Evolutionary conservation across 2,113 vertebrate genomes (phyloP), one percentile per base, ranked within the genome.

Genomic region (Elaphurus davidianus): DNA sequence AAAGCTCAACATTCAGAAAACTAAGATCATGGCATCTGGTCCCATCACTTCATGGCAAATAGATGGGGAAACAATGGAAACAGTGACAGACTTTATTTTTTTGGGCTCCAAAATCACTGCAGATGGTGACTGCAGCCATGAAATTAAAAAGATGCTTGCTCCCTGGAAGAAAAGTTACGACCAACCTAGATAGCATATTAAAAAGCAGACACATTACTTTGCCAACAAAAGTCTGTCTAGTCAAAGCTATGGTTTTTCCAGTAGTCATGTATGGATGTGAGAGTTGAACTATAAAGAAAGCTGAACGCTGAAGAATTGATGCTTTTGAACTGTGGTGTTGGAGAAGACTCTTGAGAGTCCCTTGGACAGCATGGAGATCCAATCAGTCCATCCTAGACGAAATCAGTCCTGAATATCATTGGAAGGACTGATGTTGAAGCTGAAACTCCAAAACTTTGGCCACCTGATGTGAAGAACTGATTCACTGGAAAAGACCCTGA

Each of bases 321-420:
- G 64, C n/a, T 71, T 71, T 36, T 36, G n/a, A 71, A 21, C n/a
- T 36, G n/a, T 71, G 64, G n/a, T 71, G 64, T 21, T 71, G n/a
- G 64, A 21, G n/a, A 36, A 71, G 64, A 71, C 64, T 67, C 8
- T 67, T 21, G n/a, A 71, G 64, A 36, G n/a, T 36, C 64, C 64
- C n/a, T 21, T 71, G 64, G 64, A 71, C n/a, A 11, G n/a, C 64
- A 36, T 0, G 0, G n/a, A 71, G n/a, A 71, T 36, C 17, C 9
- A 71, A 36, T 17, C n/a, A 71, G 64, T 36, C 64, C 64, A 71
- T 36, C 64, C 64, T 36, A 71, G 9, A 71, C n/a, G n/a, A 71
- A 36, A 36, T 71, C n/a, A 36, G n/a, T 71, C n/a, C 64, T 71
- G 64, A 23, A 36, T 36, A 71, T 36, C n/a, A 71, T 36, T 11